phyloP scores from a whole-genome alignment of 2,888 invertebrate genomes.

The Gasteruption jaculator region DNA sequence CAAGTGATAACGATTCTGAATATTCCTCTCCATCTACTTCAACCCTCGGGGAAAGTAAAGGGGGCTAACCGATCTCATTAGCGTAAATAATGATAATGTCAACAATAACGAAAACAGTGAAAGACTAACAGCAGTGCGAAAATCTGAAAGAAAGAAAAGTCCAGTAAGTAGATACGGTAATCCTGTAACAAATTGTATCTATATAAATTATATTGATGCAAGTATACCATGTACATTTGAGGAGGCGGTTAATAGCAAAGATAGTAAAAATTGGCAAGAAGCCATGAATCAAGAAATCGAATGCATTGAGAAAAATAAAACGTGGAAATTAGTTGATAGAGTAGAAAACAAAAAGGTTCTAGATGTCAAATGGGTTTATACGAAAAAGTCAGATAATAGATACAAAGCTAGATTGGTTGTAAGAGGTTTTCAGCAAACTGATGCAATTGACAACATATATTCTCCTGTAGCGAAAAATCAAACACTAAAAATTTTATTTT shows the following conservation, averaged over 20 bases:
- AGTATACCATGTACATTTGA: conserved; percentile 18
- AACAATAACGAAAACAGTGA: conserved; percentile 1
- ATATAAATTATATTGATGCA: conserved; percentile 16
- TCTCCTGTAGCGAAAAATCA: conserved; percentile 21
- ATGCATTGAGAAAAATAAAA: conserved; percentile 21
- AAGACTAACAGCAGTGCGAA: neutral
- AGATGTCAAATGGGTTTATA: conserved; percentile 23
- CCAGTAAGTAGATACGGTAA: conserved; percentile 12
- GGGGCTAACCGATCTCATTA: too few species aligned
- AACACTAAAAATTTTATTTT: conserved; percentile 19
- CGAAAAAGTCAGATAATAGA: conserved; percentile 17
- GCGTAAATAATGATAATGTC: neutral
- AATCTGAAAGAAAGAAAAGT: conserved; percentile 10
- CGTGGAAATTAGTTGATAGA: conserved; percentile 19
- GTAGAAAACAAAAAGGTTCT: conserved; percentile 16
- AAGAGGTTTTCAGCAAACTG: conserved; percentile 22
- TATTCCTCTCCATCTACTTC: too few species aligned
- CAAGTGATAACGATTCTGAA: conserved; percentile 1
- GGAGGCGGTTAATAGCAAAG: conserved; percentile 18
- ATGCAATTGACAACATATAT: conserved; percentile 19
- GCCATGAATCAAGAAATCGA: conserved; percentile 23
- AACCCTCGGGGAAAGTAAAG: too few species aligned
- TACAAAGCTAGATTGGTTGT: conserved; percentile 24
- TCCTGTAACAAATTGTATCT: conserved; percentile 13
- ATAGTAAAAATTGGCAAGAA: conserved; percentile 19